Conservation (phyloP, 2,888 invertebrate genomes). For the Heliconius charithonia region DNA sequence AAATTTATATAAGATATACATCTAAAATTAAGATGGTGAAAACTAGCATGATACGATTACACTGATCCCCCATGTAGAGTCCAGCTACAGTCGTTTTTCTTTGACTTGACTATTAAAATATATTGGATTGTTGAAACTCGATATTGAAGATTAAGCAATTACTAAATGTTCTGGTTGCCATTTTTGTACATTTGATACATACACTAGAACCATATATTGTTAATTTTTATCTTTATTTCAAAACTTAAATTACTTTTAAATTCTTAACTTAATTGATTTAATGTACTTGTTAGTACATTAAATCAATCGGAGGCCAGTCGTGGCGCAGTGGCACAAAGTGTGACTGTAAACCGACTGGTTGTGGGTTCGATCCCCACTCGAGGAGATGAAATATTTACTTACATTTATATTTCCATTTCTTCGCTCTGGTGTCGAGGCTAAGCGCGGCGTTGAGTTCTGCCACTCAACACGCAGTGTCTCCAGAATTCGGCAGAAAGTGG, state of each 20-base stretch:
- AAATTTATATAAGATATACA: not conserved
- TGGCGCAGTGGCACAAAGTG: too few relatives aligned
- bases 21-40: not conserved
- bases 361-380: too few relatives aligned
- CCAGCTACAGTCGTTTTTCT: slow-evolving; percentile 10
- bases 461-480: too few relatives aligned
- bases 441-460: too few relatives aligned
- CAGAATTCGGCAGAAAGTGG: too few relatives aligned
- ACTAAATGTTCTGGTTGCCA: not conserved
- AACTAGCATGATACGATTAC: not conserved
- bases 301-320: too few relatives aligned
- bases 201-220: not conserved
- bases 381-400: too few relatives aligned
- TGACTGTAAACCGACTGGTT: too few relatives aligned
- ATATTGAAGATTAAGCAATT: slow-evolving; percentile 22
- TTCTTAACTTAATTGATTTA: not conserved
- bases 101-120: not conserved
- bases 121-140: not conserved
- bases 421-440: too few relatives aligned
- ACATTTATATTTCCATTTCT: too few relatives aligned
- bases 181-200: slow-evolving; percentile 5
- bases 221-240: not conserved
- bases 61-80: not conserved
- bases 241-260: not conserved
- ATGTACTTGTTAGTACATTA: not conserved